Conservation (phyloP, 2,113 vertebrate species). For the Electrona antarctica region DNA sequence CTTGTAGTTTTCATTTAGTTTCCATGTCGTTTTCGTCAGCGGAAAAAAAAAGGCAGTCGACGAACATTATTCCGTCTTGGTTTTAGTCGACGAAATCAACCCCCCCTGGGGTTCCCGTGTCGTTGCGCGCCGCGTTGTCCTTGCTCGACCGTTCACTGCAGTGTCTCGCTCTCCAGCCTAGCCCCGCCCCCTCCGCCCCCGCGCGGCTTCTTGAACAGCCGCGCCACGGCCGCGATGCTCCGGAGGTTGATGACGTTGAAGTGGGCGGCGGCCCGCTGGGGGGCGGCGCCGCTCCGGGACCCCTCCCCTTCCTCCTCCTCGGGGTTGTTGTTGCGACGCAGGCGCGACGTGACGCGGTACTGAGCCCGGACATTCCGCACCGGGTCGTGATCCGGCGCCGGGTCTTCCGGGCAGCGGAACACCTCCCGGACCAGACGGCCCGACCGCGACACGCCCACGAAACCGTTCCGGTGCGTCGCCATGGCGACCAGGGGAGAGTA, state of each 20-base stretch:
- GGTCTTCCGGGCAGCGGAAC: conserved; percentile 71
- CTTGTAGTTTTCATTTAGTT: too few species aligned
- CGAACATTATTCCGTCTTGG: too few species aligned
- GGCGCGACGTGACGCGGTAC: conserved; percentile 72
- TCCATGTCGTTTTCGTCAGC: too few species aligned
- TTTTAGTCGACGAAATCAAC: too few species aligned
- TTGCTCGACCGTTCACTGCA: too few species aligned
- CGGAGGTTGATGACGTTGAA: conserved; percentile 55
- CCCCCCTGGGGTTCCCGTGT: too few species aligned
- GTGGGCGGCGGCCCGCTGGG: conserved; percentile 30
- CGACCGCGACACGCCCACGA: conserved; percentile 71
- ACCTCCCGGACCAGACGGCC: conserved; percentile 72
- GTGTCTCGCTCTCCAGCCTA: too few species aligned
- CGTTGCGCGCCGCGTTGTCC: too few species aligned
- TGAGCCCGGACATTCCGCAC: conserved; percentile 73
- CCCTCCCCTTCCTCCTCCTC: conserved; percentile 1
- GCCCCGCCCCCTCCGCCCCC: too few species aligned
- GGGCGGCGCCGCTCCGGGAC: too few species aligned
- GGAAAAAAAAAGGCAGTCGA: too few species aligned
- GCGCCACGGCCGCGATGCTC: conserved; percentile 4
- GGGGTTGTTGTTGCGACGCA: not conserved
- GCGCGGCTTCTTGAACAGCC: too few species aligned
- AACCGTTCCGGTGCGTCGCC: conserved; percentile 72
- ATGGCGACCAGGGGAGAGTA: conserved; percentile 74
- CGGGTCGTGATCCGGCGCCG: conserved; percentile 63